Evolutionary conservation across 2,888 invertebrate species (phyloP).

Genomic region (Spodoptera littoralis): DNA sequence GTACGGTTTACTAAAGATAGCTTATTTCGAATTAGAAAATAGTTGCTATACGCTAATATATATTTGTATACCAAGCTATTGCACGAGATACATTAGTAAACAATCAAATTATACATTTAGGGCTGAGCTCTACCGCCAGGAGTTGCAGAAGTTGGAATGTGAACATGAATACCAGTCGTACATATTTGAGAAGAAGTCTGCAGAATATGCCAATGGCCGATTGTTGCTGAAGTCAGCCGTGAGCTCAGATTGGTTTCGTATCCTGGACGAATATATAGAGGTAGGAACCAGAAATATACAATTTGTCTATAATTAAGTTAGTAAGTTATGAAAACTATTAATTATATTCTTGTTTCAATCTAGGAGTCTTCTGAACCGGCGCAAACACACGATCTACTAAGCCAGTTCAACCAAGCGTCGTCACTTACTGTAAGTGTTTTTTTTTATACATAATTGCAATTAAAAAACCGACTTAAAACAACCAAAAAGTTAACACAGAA

Average conservation of each 20-base stretch:
- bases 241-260: slow-evolving; percentile 49
- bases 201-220: slow-evolving; percentile 57
- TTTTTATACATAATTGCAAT: background rate
- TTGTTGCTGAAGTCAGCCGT: slow-evolving; percentile 38
- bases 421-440: slow-evolving; percentile 52
- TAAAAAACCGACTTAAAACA: too few relatives aligned
- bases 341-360: slow-evolving; percentile 1
- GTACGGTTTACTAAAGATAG: slow-evolving; percentile 32
- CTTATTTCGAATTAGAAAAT: slow-evolving; percentile 35
- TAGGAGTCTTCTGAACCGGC: slow-evolving; percentile 49
- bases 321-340: background rate
- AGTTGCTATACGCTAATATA: slow-evolving; percentile 36
- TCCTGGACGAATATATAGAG: slow-evolving; percentile 67
- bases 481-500: too few relatives aligned
- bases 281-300: slow-evolving; percentile 63
- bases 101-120: slow-evolving; percentile 58
- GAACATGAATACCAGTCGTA: slow-evolving; percentile 62
- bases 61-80: too few relatives aligned
- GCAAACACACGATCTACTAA: slow-evolving; percentile 46
- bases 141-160: slow-evolving; percentile 61
- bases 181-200: slow-evolving; percentile 59
- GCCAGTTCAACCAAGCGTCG: slow-evolving; percentile 40
- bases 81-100: too few relatives aligned
- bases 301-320: background rate
- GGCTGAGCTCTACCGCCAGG: slow-evolving; percentile 60